Evolutionary conservation across 2,797 vertebrate genomes (phyloP).

Genomic region (Nyctibius grandis): DNA sequence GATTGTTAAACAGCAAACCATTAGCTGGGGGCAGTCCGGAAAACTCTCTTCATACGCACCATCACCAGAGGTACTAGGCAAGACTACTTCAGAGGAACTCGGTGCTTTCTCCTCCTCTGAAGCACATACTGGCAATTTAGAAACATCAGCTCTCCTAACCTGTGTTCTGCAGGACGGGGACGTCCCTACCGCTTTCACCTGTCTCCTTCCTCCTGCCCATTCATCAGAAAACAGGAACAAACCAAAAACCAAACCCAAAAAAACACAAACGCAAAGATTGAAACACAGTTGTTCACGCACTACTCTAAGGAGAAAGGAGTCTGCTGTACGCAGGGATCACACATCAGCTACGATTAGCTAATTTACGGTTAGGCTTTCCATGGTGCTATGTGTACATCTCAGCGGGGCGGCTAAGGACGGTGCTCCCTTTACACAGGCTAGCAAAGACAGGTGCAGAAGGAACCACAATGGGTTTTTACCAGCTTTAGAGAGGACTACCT

Average conservation of each 20-base stretch:
- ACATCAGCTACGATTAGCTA: slow-evolving; percentile 1
- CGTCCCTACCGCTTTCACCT: background rate
- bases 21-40: background rate
- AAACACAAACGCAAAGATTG: background rate
- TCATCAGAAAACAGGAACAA: background rate
- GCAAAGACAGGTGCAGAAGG: slow-evolving; percentile 26
- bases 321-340: slow-evolving; percentile 20
- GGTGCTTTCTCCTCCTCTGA: background rate
- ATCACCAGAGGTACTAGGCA: background rate
- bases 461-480: slow-evolving; percentile 2
- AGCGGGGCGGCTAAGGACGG: slow-evolving; percentile 42
- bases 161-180: background rate
- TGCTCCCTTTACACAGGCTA: slow-evolving; percentile 38
- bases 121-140: background rate
- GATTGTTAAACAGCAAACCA: background rate
- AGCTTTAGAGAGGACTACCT: slow-evolving; percentile 42
- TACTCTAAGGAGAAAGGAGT: slow-evolving; percentile 24
- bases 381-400: background rate
- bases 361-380: slow-evolving; percentile 39
- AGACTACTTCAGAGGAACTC: background rate
- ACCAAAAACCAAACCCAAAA: background rate
- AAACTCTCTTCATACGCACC: background rate
- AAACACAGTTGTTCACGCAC: background rate
- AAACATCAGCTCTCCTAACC: background rate
- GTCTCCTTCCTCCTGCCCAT: slow-evolving; percentile 34